Evolutionary conservation across 2,888 invertebrate species (phyloP).

Genomic region (Lochmaea crataegi): DNA sequence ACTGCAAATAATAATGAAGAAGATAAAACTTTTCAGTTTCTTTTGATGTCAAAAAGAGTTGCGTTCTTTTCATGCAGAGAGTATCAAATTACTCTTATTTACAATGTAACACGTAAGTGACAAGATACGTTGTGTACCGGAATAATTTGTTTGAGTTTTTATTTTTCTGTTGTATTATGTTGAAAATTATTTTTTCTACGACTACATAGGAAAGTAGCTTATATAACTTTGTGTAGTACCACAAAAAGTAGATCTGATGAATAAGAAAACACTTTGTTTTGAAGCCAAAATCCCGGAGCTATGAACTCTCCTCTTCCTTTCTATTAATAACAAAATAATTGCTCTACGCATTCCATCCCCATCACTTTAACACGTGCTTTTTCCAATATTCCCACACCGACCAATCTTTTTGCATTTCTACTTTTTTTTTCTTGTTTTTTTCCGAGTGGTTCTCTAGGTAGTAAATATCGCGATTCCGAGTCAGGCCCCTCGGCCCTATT

Average conservation of each 20-base stretch:
- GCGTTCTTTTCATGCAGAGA: not conserved
- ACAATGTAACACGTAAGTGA: not conserved
- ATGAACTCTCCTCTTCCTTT: too few relatives aligned
- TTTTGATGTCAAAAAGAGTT: not conserved
- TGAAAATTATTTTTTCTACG: too few relatives aligned
- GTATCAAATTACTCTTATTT: not conserved
- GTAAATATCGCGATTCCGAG: conserved; percentile 26
- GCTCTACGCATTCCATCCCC: not conserved
- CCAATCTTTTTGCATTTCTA: conserved; percentile 14
- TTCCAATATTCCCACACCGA: conserved; percentile 20
- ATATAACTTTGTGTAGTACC: too few relatives aligned
- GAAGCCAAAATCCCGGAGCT: too few relatives aligned
- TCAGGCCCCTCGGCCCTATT: conserved; percentile 25
- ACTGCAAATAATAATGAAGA: conserved; percentile 1
- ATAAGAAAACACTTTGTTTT: too few relatives aligned
- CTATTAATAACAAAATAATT: too few relatives aligned
- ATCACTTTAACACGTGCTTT: conserved; percentile 20
- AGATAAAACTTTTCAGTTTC: not conserved
- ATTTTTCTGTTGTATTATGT: too few relatives aligned
- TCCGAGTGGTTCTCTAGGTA: conserved; percentile 18
- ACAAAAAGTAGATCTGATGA: too few relatives aligned
- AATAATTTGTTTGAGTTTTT: too few relatives aligned
- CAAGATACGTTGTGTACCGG: not conserved
- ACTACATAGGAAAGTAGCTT: too few relatives aligned
- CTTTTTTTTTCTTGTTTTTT: conserved; percentile 6